phyloP scores from a whole-genome alignment of 2,888 invertebrate species.

The Phyto melanocephala region DNA sequence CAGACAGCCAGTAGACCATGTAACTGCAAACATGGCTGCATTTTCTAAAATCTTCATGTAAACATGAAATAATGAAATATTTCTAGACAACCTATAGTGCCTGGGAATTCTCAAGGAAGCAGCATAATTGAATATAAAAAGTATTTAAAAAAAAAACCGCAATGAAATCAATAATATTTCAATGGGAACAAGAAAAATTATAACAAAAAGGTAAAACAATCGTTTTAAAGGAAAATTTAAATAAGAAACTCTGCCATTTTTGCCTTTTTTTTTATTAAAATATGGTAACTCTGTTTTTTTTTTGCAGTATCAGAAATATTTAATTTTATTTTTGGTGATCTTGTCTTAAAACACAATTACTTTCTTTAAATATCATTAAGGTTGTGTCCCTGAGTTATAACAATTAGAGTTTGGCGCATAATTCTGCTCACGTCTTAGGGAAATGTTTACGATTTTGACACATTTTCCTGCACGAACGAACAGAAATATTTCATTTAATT shows the following conservation, averaged over 20 bases:
- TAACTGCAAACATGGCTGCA: neutral
- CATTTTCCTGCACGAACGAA: constrained; percentile 42
- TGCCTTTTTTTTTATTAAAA: too few relatives aligned
- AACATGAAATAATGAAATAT: constrained; percentile 16
- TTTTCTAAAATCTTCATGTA: neutral
- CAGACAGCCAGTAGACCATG: constrained; percentile 27
- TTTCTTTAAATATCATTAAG: neutral
- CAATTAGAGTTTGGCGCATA: constrained; percentile 22
- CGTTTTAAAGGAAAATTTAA: too few relatives aligned
- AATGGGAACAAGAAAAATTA: too few relatives aligned
- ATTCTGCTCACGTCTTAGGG: constrained; percentile 45
- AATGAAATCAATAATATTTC: too few relatives aligned
- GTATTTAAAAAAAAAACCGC: neutral
- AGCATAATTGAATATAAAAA: neutral
- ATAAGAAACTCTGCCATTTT: too few relatives aligned
- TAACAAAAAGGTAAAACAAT: too few relatives aligned
- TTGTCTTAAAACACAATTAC: neutral
- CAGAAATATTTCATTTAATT: constrained; percentile 50
- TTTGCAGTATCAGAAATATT: too few relatives aligned
- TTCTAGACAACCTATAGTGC: neutral
- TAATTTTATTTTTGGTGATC: too few relatives aligned
- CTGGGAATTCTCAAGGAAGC: neutral
- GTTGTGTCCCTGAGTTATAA: neutral
- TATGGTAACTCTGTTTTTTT: too few relatives aligned
- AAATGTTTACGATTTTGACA: constrained; percentile 56